Conservation (phyloP, 2,797 vertebrate genomes). For the Tarsius wallacei region DNA sequence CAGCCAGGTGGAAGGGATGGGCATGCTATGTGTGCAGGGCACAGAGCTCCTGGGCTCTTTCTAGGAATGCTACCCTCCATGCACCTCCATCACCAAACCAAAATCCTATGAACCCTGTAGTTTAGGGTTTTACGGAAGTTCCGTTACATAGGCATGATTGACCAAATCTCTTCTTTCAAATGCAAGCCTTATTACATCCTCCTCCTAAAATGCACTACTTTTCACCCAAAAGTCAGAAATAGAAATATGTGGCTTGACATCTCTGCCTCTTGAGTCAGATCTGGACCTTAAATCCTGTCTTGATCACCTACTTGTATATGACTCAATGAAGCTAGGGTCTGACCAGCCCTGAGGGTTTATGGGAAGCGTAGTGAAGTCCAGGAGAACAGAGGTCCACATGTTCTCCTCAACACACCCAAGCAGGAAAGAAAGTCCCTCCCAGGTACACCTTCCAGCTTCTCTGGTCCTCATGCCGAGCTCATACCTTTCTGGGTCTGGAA, state of each 20-base stretch:
- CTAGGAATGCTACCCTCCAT: neutral
- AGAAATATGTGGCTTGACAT: neutral
- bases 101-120: neutral
- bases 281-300: neutral
- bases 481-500: neutral
- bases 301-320: neutral
- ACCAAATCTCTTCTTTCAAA: neutral
- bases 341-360: neutral
- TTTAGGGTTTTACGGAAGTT: neutral
- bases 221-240: neutral
- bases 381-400: neutral
- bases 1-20: neutral
- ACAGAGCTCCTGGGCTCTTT: neutral
- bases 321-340: neutral
- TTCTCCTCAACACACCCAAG: neutral
- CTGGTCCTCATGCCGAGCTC: neutral
- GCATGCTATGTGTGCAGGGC: neutral
- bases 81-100: neutral
- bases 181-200: neutral
- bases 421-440: neutral
- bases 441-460: no score
- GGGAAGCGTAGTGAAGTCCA: neutral
- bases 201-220: neutral
- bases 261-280: neutral
- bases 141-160: neutral